Percentiles rank a stretch among this genome's conserved stretches.
These are phyloP conservation scores for Actinemys pallida DNA, from an alignment of 2,113 vertebrate genomes.

Conservation along the genomic window DNA sequence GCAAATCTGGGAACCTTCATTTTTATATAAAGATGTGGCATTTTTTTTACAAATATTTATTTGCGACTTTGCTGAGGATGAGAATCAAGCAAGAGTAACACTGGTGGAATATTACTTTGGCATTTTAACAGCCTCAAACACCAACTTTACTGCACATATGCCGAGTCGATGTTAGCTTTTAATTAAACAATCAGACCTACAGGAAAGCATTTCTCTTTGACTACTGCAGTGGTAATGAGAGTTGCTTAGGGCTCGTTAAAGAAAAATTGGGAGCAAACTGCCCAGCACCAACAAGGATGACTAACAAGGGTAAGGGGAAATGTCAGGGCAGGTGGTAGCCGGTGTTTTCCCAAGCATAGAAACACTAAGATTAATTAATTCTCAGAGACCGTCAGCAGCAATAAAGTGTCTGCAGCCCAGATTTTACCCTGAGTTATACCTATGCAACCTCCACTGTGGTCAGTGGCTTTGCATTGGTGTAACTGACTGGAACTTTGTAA, in stretches of 20 bases:
- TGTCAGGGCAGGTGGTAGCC: neutral
- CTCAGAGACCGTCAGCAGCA: neutral
- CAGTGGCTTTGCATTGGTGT: neutral
- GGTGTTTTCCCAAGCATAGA: neutral
- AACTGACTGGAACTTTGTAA: neutral
- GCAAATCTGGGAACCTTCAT: neutral
- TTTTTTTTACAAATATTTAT: neutral
- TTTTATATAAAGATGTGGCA: neutral
- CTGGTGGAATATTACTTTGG: accelerated
- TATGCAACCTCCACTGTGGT: neutral
- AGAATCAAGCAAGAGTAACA: neutral
- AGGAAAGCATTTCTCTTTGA: neutral
- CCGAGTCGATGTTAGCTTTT: neutral
- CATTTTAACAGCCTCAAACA: neutral
- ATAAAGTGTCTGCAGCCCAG: neutral
- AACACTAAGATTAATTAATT: neutral
- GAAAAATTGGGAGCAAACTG: neutral
- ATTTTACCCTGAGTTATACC: neutral
- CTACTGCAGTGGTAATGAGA: neutral
- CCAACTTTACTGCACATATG: neutral
- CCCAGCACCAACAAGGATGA: neutral
- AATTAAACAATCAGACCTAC: neutral
- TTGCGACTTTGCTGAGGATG: neutral
- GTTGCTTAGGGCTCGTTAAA: neutral
- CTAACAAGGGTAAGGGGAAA: neutral